Conservation (phyloP, 2,797 vertebrate genomes). For the Buceros bicornis region DNA sequence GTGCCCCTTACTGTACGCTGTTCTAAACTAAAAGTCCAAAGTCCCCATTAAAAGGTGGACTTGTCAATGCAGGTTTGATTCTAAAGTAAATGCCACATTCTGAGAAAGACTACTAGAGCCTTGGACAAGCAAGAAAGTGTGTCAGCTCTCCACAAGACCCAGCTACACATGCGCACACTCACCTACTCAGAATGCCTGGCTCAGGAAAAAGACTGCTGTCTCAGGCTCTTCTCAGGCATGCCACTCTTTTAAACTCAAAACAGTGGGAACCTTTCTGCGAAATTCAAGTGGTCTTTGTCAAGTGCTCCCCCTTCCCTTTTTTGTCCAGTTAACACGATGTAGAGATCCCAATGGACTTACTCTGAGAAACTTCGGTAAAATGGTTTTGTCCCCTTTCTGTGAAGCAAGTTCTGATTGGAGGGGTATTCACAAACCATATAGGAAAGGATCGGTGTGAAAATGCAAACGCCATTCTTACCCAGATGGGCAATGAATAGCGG, state of each 20-base stretch:
- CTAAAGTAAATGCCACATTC: slow-evolving; percentile 6
- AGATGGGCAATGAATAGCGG: slow-evolving; percentile 82
- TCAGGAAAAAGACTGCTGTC: slow-evolving; percentile 63
- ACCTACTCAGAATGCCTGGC: slow-evolving; percentile 66
- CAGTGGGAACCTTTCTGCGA: slow-evolving; percentile 81
- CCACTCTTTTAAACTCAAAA: slow-evolving; percentile 77
- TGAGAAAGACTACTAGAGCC: not conserved
- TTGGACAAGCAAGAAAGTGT: slow-evolving; percentile 8
- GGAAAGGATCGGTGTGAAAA: slow-evolving; percentile 83
- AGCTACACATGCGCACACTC: not conserved
- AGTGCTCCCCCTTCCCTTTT: slow-evolving; percentile 14
- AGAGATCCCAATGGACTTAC: slow-evolving; percentile 79
- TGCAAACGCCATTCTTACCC: slow-evolving; percentile 80
- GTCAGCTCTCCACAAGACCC: not conserved
- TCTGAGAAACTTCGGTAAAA: slow-evolving; percentile 82
- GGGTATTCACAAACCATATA: slow-evolving; percentile 80
- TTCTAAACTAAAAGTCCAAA: not conserved
- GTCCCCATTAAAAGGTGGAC: not conserved
- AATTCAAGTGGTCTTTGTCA: slow-evolving; percentile 80
- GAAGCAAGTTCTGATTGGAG: slow-evolving; percentile 81
- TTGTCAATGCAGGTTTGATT: not conserved
- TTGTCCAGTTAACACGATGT: slow-evolving; percentile 78
- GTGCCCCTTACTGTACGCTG: not conserved
- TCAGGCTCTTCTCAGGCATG: slow-evolving; percentile 77
- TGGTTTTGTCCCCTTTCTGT: slow-evolving; percentile 76